Evolutionary conservation across 2,797 vertebrate genomes (phyloP), one percentile per base, ranked within the genome.

Genomic region (Graptemys geographica): DNA sequence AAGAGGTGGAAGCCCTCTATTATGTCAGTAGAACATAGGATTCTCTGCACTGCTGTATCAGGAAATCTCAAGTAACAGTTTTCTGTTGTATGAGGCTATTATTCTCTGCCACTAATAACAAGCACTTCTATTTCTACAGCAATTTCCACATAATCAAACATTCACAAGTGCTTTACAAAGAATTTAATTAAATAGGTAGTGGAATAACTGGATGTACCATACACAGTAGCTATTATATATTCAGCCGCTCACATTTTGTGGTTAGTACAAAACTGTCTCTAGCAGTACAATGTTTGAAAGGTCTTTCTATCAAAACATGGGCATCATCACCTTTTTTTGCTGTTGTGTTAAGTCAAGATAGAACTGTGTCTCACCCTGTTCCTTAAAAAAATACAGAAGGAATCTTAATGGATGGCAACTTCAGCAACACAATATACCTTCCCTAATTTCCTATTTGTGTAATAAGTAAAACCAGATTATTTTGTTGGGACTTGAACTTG

Each of bases 131-230:
- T 96, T 95, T 97, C 84, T 76, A 57, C 55, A 92, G 93, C 79
- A 93, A 89, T 93, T 96, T 94, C 90, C 93, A 93, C 82, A 83
- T 96, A 93, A 94, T 96, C 95, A 94, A 95, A 92, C 89, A 94
- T 95, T 97, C 87, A 47, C 83, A 86, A 96, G 83, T 91, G 47
- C 81, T 95, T 97, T 96, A 87, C 91, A 92, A 95, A 83, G 90
- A 86, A 84, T 82, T 95, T 97, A 97, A 95, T 96, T 96, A 93
- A 92, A 79, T 93, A 94, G 57, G 89, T 86, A 90, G 87, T 90
- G 55, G 86, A 92, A 59, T 93, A 92, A 93, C 91, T 96, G 86
- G 78, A 84, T 96, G 89, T 57, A 94, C 85, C 80, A 56, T 31
- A 82, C 94, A 84, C 56, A 80, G 86, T 88, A 74, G 83, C 89